Evolutionary conservation across 2,888 invertebrate species (phyloP).

Genomic region (Yponomeuta evonymella): DNA sequence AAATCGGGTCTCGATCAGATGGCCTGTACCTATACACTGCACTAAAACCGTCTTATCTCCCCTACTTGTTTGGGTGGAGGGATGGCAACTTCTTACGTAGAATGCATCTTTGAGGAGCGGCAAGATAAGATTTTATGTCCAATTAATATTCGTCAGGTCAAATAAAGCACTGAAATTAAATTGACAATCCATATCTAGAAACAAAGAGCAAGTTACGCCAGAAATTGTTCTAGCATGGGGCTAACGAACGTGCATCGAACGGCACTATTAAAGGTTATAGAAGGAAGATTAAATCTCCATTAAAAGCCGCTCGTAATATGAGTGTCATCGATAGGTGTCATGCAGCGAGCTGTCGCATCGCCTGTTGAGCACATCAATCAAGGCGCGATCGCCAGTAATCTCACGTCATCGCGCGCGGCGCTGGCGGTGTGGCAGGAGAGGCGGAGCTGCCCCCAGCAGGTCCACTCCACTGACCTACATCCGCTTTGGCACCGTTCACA

Average conservation of each 20-base stretch:
- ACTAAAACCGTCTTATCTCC: conserved; percentile 60
- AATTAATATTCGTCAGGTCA: conserved; percentile 38
- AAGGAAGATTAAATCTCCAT: neutral
- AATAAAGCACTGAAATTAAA: conserved; percentile 27
- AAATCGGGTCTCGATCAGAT: conserved; percentile 40
- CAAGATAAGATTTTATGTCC: conserved; percentile 59
- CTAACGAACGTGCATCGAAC: neutral
- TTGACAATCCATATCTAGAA: neutral
- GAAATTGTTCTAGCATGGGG: neutral
- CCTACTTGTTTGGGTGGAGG: conserved; percentile 58
- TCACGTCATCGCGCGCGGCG: neutral
- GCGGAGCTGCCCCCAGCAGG: conserved; percentile 24
- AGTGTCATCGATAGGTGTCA: neutral
- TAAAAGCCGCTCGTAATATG: neutral
- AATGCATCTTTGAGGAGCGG: conserved; percentile 56
- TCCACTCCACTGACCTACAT: conserved; percentile 73
- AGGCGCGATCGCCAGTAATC: conserved; percentile 2
- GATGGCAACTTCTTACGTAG: conserved; percentile 50
- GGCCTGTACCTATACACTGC: conserved; percentile 46
- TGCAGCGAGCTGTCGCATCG: neutral
- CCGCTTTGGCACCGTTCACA: conserved; percentile 74
- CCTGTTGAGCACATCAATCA: conserved; percentile 7
- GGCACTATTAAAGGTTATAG: neutral
- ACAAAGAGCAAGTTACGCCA: too few relatives aligned
- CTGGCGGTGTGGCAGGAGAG: neutral